Conservation (phyloP, 1,140 invertebrate genomes). For the Plutomurus gul region DNA sequence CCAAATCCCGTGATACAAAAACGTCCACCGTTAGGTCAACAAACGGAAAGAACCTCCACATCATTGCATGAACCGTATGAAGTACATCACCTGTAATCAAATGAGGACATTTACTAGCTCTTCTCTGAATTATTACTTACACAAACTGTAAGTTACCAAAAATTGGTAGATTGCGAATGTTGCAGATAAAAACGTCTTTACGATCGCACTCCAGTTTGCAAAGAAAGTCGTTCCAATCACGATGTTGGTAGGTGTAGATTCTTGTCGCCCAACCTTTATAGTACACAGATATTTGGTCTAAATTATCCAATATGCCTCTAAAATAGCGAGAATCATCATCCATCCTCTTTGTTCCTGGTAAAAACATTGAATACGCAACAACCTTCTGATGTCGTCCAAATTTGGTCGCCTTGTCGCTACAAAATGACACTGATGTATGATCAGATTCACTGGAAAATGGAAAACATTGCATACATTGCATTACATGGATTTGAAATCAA, state of each 20-base stretch:
- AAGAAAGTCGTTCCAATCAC: background rate
- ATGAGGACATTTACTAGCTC: background rate
- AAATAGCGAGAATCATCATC: background rate
- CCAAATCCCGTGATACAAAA: constrained; percentile 51
- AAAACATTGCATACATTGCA: no score
- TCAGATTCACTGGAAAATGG: no score
- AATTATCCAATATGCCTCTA: background rate
- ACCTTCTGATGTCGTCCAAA: background rate
- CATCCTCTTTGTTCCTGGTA: background rate
- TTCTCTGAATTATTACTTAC: background rate
- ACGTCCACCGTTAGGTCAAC: constrained; percentile 49
- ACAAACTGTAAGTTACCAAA: background rate
- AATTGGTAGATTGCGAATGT: background rate
- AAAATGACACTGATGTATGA: no score
- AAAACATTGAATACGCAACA: background rate
- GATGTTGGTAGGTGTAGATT: background rate
- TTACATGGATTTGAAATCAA: no score
- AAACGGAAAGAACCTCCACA: constrained; percentile 53
- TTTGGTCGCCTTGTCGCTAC: background rate
- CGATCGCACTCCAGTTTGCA: background rate
- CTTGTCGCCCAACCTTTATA: background rate
- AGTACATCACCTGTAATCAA: background rate
- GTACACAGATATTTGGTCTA: background rate
- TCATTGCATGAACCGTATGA: background rate
- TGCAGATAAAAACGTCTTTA: background rate